Evolutionary conservation across 2,113 vertebrate species (phyloP).

Genomic region (Penelope pileata): DNA sequence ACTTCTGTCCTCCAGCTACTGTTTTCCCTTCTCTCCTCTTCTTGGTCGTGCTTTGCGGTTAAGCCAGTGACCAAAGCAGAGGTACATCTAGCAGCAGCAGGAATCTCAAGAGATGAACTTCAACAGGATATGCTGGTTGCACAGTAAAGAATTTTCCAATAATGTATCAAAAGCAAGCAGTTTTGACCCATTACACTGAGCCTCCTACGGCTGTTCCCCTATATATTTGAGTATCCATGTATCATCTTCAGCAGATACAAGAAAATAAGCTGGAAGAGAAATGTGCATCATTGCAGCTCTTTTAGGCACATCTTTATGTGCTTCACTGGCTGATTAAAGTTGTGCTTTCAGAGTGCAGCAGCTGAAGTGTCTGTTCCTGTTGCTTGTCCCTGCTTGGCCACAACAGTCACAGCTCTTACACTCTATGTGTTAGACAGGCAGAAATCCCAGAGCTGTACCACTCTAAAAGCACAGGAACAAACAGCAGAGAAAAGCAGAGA

Average conservation of each 20-base stretch:
- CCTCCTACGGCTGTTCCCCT: neutral
- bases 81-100: neutral
- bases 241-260: neutral
- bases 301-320: neutral
- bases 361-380: neutral
- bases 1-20: neutral
- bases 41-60: neutral
- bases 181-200: neutral
- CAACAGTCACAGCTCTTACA: neutral
- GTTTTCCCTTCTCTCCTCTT: neutral
- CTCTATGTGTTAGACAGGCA: neutral
- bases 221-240: neutral
- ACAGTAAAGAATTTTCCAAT: neutral
- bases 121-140: neutral
- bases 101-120: neutral
- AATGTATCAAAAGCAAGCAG: neutral
- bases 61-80: neutral
- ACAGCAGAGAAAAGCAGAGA: fast-evolving
- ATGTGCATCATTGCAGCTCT: neutral
- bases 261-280: neutral
- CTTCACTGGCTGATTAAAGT: neutral
- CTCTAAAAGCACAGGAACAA: neutral
- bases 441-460: too few species aligned
- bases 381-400: neutral
- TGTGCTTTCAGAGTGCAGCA: neutral